These are phyloP conservation scores for Python bivittatus DNA, from an alignment of 2,113 vertebrate genomes.

Conservation along the genomic window DNA sequence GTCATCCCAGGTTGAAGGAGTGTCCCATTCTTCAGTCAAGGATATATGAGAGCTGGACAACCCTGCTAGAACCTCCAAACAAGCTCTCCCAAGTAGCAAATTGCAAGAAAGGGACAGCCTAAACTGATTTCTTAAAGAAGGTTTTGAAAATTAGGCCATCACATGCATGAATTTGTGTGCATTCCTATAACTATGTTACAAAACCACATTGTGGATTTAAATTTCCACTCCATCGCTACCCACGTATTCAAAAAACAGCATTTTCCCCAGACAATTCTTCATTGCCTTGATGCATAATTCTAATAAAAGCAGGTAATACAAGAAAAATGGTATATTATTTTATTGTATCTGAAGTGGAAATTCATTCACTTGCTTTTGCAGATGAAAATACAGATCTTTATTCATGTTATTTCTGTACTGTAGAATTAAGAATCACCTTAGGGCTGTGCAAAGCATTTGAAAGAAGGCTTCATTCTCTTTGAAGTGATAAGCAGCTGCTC, in stretches of 20 bases:
- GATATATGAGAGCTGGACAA: not conserved
- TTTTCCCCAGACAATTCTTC: no score
- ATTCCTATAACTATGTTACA: not conserved
- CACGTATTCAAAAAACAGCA: no score
- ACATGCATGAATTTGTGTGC: not conserved
- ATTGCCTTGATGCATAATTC: not conserved
- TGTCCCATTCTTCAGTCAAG: not conserved
- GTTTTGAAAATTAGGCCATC: not conserved
- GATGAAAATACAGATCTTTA: not conserved
- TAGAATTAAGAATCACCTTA: not conserved
- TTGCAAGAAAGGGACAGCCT: not conserved
- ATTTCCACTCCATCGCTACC: no score
- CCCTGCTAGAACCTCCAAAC: not conserved
- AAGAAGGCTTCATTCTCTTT: not conserved
- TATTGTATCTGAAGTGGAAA: not conserved
- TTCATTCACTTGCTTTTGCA: not conserved
- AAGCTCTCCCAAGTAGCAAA: not conserved
- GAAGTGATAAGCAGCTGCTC: not conserved
- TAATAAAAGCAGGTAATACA: not conserved
- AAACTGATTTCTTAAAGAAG: not conserved
- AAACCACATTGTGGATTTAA: not conserved
- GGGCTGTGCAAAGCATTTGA: not conserved
- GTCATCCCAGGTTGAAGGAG: not conserved
- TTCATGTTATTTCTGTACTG: not conserved
- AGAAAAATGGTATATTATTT: not conserved